A percentile compares a stretch with the other conserved stretches of the same genome.
phyloP scores from a whole-genome alignment of 30 jellyfish, hydroid and myxozoan species.

The Chrysaora quinquecirrha region DNA sequence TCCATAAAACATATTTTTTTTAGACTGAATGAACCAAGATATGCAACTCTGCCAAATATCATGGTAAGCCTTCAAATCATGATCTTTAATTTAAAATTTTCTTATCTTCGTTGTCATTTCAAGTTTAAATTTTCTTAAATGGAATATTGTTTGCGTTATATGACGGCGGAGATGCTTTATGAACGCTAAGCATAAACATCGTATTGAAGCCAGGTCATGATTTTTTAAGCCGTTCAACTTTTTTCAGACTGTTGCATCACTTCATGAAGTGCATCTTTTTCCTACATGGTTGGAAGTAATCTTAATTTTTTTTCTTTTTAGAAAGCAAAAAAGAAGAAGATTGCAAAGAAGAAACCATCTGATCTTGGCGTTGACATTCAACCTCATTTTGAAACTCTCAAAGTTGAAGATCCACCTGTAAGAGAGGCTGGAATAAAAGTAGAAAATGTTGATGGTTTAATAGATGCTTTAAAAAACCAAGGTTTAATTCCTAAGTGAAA shows the following conservation, averaged over 20 bases:
- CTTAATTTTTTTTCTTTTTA: conserved; percentile 3
- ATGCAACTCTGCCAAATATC: conserved; percentile 95
- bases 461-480: conserved; percentile 76
- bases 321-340: conserved; percentile 98
- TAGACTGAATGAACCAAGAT: conserved; percentile 95
- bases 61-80: conserved; percentile 74
- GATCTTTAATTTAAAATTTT: too few species aligned
- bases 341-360: conserved; percentile 72
- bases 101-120: too few species aligned
- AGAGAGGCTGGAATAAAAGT: conserved; percentile 96
- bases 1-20: too few species aligned
- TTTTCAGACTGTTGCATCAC: too few species aligned
- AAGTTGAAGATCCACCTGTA: conserved; percentile 95
- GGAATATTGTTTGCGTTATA: too few species aligned
- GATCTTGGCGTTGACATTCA: conserved; percentile 94
- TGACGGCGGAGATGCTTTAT: too few species aligned
- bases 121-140: too few species aligned
- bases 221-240: too few species aligned
- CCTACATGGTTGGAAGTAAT: too few species aligned
- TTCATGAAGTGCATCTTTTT: too few species aligned
- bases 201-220: too few species aligned
- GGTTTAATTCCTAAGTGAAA: conserved; percentile 65
- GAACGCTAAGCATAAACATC: too few species aligned
- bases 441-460: conserved; percentile 79
- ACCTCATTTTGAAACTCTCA: conserved; percentile 81